Evolutionary conservation across 1,140 invertebrate genomes (phyloP), one percentile per base, ranked within the genome.

Genomic region (Solenopsis invicta): DNA sequence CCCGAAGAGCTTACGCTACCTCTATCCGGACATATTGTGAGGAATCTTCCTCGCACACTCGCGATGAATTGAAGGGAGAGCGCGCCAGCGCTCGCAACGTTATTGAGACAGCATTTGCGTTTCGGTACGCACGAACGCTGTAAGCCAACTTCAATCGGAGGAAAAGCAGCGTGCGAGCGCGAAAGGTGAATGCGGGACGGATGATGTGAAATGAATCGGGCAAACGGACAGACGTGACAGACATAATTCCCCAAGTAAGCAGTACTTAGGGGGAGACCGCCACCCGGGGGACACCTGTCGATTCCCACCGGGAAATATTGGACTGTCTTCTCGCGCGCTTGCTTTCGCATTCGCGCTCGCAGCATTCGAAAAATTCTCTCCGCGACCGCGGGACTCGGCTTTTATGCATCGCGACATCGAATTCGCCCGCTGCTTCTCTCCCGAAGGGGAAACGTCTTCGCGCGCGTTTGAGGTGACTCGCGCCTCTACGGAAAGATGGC

Each of bases 191-290:
- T 77, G 67, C 84, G 86, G 62, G 87, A 87, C 87, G 85, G 91
- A 90, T 90, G 90, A 91, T 91, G 91, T 91, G 91, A 94, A 94
- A 93, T 93, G 91, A 93, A 94, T 93, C 92, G 91, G 89, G 92
- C 92, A 94, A 93, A 93, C 92, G 92, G 92, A 93, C 93, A 94
- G 92, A 94, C 93, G 93, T 93, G 93, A 94, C 92, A 93, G 92
- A 93, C 93, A 94, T 94, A 94, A 94, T 94, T 94, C 93, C 91
- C 75, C 85, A 87, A 59, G 90, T 94, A 93, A 94, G 93, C 92
- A 93, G 90, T 93, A 91, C 92, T 94, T 94, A 92, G 88, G 86
- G 88, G 87, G 88, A 87, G 85, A 87, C 81, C 69, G 56, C 50
- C 67, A 54, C 78, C 62, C 86, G 76, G 76, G 90, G 86, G 90